A percentile compares a stretch with the other conserved stretches of the same genome.
These are phyloP conservation scores for Hofmannophila pseudospretella DNA, from an alignment of 2,888 invertebrate genomes.

Conservation along the genomic window DNA sequence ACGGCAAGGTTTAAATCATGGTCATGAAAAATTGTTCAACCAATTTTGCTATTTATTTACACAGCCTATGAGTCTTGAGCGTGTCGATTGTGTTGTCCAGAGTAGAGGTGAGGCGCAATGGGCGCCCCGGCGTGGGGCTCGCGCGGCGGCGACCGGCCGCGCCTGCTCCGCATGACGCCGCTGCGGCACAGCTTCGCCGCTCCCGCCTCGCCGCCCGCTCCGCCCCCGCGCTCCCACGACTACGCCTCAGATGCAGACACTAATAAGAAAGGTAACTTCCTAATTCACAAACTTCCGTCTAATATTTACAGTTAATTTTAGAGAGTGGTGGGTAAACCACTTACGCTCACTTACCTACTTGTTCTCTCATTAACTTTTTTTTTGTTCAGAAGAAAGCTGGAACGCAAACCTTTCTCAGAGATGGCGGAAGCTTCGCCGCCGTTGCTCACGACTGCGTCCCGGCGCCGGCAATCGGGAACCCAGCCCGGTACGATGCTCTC, in stretches of 20 bases:
- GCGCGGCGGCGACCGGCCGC: slow-evolving; percentile 71
- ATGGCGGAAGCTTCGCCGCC: slow-evolving; percentile 84
- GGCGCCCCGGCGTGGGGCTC: slow-evolving; percentile 71
- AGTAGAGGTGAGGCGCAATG: slow-evolving; percentile 33
- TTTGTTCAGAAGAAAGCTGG: slow-evolving; percentile 81
- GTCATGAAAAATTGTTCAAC: no score
- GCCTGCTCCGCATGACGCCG: slow-evolving; percentile 78
- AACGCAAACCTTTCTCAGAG: slow-evolving; percentile 86
- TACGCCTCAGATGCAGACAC: slow-evolving; percentile 80
- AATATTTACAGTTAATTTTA: slow-evolving; percentile 5
- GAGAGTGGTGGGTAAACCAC: not conserved
- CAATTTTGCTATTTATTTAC: no score
- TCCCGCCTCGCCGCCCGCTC: slow-evolving; percentile 66
- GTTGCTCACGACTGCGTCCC: slow-evolving; percentile 83
- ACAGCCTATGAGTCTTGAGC: not conserved
- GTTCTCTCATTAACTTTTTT: not conserved
- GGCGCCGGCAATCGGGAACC: slow-evolving; percentile 76
- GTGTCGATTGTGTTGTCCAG: not conserved
- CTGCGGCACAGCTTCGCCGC: slow-evolving; percentile 78
- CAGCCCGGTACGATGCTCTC: slow-evolving; percentile 76
- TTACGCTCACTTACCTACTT: not conserved
- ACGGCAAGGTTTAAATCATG: no score
- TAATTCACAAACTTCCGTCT: slow-evolving; percentile 6
- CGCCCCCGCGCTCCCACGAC: slow-evolving; percentile 56
- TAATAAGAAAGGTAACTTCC: slow-evolving; percentile 73